Evolutionary conservation across 1,140 invertebrate genomes (phyloP), one percentile per base, ranked within the genome.

Genomic region (Calycopis cecrops): DNA sequence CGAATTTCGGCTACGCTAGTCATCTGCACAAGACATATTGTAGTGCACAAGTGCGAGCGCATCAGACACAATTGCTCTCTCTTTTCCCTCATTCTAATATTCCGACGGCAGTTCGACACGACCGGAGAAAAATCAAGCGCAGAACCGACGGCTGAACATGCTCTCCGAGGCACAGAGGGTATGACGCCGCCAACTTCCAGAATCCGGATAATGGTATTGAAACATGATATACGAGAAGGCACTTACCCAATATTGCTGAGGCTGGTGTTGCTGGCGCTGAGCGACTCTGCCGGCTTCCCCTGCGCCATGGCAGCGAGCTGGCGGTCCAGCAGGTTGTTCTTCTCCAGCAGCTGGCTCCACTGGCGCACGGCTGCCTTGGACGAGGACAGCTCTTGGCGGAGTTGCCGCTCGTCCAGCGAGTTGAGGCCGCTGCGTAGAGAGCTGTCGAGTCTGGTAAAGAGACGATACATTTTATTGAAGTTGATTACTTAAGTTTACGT

Each of bases 381-480:
- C 0, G 77, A 79, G 1, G 83, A 77, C 14, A 88, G 58, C 62
- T 88, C 87, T 47, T 87, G 82, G 0, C 76, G 76, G 6, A 88
- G 70, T 55, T 88, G 87, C 44, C 76, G 64, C 63, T 88, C 87
- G 63, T 88, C 86, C 49, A 88, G 52, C 0, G 87, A 88, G 62
- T 88, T 88, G 4, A 88, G 69, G 7, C 86, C 85, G 57, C 86
- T 88, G 12, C 87, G 78, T 3, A 88, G 73, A 0, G 85, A 88
- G 50, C 85, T 85, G 63, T 88, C 87, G 59, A 88, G 59, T 63
- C 87, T 88, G 55, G 35, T 37, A 7, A 9, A 44, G 17, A 44
- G 9, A 14, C 16, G n/a, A 40, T 35, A 40, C 9, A 8, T 40
- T 16, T n/a, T 40, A 40, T 38, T 38, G n/a, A 28, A 28, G 21